Percentiles rank a stretch among this genome's conserved stretches.
Evolutionary conservation across 2,113 vertebrate species (phyloP).

Genomic region (Ursus arctos): DNA sequence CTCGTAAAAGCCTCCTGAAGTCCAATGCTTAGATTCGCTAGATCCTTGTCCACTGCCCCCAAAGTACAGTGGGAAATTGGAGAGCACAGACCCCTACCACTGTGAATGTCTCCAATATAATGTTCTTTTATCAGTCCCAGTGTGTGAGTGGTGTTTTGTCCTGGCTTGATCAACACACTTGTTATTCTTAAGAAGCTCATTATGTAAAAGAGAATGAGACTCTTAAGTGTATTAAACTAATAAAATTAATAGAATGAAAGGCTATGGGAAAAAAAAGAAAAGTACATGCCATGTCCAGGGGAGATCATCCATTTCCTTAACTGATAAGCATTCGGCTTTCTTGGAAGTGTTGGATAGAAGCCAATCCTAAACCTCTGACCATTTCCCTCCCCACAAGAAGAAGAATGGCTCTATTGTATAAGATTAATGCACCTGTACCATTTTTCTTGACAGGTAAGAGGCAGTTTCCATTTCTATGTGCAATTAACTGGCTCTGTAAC

Average conservation of each 20-base stretch:
- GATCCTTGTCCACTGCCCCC: accelerated
- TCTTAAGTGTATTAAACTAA: neutral
- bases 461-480: neutral
- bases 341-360: neutral
- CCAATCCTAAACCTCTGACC: neutral
- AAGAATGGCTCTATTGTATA: neutral
- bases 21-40: neutral
- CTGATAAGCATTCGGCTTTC: neutral
- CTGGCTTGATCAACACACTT: neutral
- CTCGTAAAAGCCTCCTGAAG: neutral
- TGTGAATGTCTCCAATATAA: neutral
- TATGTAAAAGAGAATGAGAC: neutral
- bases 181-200: neutral
- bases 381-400: neutral
- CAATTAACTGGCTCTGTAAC: neutral
- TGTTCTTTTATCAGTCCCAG: neutral
- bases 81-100: neutral
- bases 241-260: neutral
- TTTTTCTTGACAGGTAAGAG: neutral
- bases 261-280: neutral
- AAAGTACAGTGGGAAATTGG: neutral
- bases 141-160: neutral
- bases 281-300: neutral
- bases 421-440: neutral
- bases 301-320: neutral